phyloP scores from a whole-genome alignment of 2,888 invertebrate genomes.

The Caenorhabditis doughertyi region DNA sequence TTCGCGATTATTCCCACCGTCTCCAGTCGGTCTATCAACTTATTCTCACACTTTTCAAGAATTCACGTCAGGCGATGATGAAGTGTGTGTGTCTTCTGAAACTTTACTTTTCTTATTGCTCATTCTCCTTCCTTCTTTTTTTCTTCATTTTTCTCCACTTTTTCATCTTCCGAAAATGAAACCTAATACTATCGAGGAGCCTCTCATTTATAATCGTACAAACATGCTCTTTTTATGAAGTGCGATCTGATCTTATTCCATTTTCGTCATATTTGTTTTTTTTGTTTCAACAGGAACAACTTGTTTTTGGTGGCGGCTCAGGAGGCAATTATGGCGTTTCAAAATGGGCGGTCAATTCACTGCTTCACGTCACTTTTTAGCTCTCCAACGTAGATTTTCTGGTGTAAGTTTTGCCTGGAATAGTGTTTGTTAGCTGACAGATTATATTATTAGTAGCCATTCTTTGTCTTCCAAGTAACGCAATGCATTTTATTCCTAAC shows the following conservation, averaged over 20 bases:
- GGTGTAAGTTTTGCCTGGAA: too few relatives aligned
- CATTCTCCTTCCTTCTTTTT: slow-evolving; percentile 16
- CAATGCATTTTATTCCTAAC: too few relatives aligned
- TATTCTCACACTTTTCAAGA: slow-evolving; percentile 44
- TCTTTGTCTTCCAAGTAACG: too few relatives aligned
- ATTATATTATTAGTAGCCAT: too few relatives aligned
- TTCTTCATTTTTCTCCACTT: not conserved
- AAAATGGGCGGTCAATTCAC: not conserved
- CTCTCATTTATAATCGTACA: slow-evolving; percentile 39
- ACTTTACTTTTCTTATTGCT: slow-evolving; percentile 25
- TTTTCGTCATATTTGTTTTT: not conserved
- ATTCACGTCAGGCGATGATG: slow-evolving; percentile 39
- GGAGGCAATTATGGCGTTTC: slow-evolving; percentile 2
- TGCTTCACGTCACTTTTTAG: too few relatives aligned
- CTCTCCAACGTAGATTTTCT: too few relatives aligned
- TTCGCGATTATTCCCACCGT: slow-evolving; percentile 6
- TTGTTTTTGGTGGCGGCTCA: not conserved
- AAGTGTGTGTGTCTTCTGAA: slow-evolving; percentile 25
- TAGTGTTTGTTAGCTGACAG: too few relatives aligned
- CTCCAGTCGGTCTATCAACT: not conserved
- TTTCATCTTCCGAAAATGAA: slow-evolving; percentile 10
- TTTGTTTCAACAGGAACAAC: not conserved
- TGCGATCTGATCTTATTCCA: not conserved
- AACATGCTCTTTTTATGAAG: slow-evolving; percentile 12
- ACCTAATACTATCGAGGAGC: slow-evolving; percentile 35